Evolutionary conservation across 2,797 vertebrate species (phyloP).

Genomic region (Myiotriccus ornatus): DNA sequence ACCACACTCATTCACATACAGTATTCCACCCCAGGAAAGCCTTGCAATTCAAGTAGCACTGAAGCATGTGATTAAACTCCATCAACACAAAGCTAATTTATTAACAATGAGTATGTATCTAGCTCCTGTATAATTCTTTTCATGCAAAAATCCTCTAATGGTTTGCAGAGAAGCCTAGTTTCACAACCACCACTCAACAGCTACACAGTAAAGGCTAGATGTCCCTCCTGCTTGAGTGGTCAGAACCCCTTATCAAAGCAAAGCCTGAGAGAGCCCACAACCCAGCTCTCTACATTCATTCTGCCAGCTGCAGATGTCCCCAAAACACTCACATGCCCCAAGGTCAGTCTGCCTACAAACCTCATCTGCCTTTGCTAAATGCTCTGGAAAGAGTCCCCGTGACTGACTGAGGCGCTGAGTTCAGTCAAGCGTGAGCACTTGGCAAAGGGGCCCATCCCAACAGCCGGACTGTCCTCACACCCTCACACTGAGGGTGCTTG

Average conservation of each 20-base stretch:
- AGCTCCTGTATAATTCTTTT: not conserved
- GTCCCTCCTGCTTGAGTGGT: not conserved
- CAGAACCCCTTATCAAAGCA: not conserved
- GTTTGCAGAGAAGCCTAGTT: not conserved
- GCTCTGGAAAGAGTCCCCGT: not conserved
- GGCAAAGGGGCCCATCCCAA: not conserved
- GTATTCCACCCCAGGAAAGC: not conserved
- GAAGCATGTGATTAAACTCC: not conserved
- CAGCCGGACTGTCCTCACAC: not conserved
- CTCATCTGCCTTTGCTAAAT: not conserved
- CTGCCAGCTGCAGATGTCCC: not conserved
- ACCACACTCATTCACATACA: not conserved
- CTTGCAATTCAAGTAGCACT: not conserved
- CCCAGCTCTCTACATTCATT: not conserved
- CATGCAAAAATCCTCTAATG: not conserved
- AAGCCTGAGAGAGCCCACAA: not conserved
- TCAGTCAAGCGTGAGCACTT: not conserved
- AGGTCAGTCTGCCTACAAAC: not conserved
- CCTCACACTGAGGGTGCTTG: not conserved
- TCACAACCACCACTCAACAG: not conserved
- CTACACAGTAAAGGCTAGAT: not conserved
- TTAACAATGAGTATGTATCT: not conserved
- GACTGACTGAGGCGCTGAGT: rapidly evolving
- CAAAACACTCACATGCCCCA: not conserved
- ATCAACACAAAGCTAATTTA: not conserved